A percentile compares a stretch with the other conserved stretches of the same genome.
phyloP scores from a whole-genome alignment of 1,140 invertebrate species.

The Formica selysi region DNA sequence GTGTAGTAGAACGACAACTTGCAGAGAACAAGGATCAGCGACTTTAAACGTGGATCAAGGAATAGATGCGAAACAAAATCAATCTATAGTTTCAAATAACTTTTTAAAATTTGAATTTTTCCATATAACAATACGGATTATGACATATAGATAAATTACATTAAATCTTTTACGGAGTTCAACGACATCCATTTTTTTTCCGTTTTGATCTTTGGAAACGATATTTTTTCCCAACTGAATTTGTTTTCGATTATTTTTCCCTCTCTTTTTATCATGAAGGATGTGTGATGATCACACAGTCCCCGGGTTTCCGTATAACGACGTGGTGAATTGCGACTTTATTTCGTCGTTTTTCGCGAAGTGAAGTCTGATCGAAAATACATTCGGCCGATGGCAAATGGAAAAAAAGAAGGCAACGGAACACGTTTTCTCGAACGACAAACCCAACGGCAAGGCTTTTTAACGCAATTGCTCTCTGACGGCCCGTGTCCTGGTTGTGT shows the following conservation, averaged over 20 bases:
- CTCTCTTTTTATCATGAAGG: constrained; percentile 16
- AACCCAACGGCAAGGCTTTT: constrained; percentile 56
- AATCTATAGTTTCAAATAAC: constrained; percentile 3
- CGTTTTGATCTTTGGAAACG: constrained; percentile 24
- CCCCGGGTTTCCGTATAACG: constrained; percentile 51
- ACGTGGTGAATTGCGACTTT: constrained; percentile 50
- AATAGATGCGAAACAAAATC: neutral
- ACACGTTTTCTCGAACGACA: constrained; percentile 58
- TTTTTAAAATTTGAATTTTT: constrained; percentile 10
- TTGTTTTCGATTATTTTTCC: constrained; percentile 55
- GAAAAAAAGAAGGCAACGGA: constrained; percentile 19
- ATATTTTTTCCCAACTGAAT: constrained; percentile 29
- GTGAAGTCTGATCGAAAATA: constrained; percentile 51
- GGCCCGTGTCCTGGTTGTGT: constrained; percentile 56
- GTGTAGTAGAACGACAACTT: neutral
- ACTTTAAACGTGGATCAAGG: neutral
- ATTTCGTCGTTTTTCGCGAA: constrained; percentile 47
- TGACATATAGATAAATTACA: neutral
- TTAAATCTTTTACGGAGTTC: neutral
- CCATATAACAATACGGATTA: neutral
- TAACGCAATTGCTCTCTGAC: constrained; percentile 63
- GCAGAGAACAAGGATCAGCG: neutral
- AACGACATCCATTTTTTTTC: too few species aligned
- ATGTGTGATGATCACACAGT: constrained; percentile 17
- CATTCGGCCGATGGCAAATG: constrained; percentile 27